phyloP scores from a whole-genome alignment of 2,888 invertebrate species.

The Pandemis corylana region DNA sequence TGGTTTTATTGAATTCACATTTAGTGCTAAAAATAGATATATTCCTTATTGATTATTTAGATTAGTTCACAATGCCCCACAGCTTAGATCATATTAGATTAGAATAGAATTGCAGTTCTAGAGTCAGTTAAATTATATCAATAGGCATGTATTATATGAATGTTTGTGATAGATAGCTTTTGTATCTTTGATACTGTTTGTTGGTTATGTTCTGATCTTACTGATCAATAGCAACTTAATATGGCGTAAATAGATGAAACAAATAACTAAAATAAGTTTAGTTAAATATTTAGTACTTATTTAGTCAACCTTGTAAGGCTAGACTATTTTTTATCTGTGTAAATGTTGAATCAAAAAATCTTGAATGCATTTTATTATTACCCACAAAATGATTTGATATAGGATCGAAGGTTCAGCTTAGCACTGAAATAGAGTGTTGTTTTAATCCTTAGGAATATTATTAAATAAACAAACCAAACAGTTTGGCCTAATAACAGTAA shows the following conservation, averaged over 20 bases:
- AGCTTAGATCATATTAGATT: background rate
- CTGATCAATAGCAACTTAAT: background rate
- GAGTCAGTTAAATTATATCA: background rate
- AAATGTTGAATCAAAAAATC: no score
- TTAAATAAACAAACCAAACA: no score
- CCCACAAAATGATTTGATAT: no score
- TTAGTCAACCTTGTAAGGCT: no score
- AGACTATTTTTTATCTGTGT: no score
- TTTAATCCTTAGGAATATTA: no score
- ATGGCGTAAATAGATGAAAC: background rate
- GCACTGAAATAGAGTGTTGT: no score
- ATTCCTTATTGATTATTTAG: constrained; percentile 20
- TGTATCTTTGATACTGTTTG: background rate
- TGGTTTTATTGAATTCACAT: constrained; percentile 34
- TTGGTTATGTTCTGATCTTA: background rate
- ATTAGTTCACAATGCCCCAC: constrained; percentile 31
- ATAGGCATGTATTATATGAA: background rate
- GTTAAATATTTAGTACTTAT: no score
- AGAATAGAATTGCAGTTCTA: background rate
- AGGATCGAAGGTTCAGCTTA: no score
- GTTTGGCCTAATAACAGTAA: no score
- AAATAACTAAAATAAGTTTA: background rate
- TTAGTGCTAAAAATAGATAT: constrained; percentile 38
- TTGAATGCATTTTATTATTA: no score
- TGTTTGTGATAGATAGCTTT: background rate